Evolutionary conservation across 1,140 invertebrate genomes (phyloP).

Genomic region (Drosophila paulistorum): DNA sequence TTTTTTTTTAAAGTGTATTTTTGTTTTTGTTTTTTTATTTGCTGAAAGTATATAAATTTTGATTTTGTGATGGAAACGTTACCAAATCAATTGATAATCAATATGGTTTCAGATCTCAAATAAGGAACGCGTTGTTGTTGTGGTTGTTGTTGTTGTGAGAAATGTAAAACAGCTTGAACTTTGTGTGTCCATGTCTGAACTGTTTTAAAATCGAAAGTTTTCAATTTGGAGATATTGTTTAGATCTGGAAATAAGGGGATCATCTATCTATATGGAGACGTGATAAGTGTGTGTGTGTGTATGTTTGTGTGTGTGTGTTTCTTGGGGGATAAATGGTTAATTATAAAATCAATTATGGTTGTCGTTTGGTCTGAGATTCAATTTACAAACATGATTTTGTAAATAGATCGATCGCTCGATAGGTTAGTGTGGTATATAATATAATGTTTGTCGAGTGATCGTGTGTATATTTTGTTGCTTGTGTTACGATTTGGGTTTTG

Average conservation of each 20-base stretch:
- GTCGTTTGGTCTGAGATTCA: not conserved
- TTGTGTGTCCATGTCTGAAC: constrained; percentile 16
- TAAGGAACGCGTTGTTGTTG: constrained; percentile 44
- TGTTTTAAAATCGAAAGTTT: constrained; percentile 49
- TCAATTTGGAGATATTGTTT: constrained; percentile 38
- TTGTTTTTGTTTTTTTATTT: constrained; percentile 26
- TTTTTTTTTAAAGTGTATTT: constrained; percentile 21
- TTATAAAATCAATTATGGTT: constrained; percentile 1
- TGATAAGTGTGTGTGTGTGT: not conserved
- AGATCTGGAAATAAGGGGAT: constrained; percentile 25
- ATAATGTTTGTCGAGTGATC: constrained; percentile 21
- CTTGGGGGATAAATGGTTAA: not conserved
- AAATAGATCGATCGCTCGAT: not conserved
- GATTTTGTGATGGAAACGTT: constrained; percentile 31
- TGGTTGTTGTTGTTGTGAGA: constrained; percentile 28
- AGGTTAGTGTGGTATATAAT: not conserved
- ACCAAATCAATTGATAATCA: constrained; percentile 39
- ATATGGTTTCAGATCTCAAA: constrained; percentile 20
- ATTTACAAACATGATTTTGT: constrained; percentile 25
- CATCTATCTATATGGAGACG: not conserved
- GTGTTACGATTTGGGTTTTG: not conserved
- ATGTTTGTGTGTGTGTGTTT: constrained; percentile 17
- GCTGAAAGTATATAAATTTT: constrained; percentile 20
- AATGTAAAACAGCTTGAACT: constrained; percentile 18
- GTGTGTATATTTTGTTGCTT: constrained; percentile 12